Evolutionary conservation across 2,113 vertebrate genomes (phyloP).

Genomic region (Paracanthobrama guichenoti): DNA sequence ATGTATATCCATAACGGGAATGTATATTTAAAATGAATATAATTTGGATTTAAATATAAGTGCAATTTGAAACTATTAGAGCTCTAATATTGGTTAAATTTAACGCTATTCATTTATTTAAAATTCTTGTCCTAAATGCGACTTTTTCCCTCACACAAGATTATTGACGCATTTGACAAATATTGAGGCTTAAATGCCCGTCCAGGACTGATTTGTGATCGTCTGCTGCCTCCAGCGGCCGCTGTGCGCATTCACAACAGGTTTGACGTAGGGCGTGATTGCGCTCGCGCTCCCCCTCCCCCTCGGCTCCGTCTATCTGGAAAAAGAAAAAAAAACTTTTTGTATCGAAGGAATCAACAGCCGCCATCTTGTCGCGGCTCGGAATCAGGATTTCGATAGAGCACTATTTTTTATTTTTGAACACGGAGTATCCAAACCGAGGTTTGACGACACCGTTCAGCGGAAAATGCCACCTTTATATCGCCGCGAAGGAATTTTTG

Average conservation of each 20-base stretch:
- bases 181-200: background rate
- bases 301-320: constrained; percentile 77
- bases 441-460: constrained; percentile 71
- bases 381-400: constrained; percentile 85
- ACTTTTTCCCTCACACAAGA: background rate
- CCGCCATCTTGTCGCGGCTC: constrained; percentile 96
- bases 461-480: constrained; percentile 62
- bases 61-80: no score
- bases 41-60: no score
- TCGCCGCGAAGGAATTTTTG: constrained; percentile 67
- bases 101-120: background rate
- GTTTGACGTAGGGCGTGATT: constrained; percentile 77
- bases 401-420: constrained; percentile 71
- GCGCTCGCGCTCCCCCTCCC: constrained; percentile 83
- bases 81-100: background rate
- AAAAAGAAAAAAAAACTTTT: constrained; percentile 90
- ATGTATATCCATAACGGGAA: no score
- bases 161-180: background rate
- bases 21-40: no score
- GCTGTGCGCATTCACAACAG: constrained; percentile 26
- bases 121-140: background rate
- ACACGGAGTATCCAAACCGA: constrained; percentile 69
- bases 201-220: constrained; percentile 6
- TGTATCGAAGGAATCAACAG: constrained; percentile 94
- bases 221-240: constrained; percentile 66